Conservation (phyloP, 1,140 invertebrate species). For the Cotesia chilonis region DNA sequence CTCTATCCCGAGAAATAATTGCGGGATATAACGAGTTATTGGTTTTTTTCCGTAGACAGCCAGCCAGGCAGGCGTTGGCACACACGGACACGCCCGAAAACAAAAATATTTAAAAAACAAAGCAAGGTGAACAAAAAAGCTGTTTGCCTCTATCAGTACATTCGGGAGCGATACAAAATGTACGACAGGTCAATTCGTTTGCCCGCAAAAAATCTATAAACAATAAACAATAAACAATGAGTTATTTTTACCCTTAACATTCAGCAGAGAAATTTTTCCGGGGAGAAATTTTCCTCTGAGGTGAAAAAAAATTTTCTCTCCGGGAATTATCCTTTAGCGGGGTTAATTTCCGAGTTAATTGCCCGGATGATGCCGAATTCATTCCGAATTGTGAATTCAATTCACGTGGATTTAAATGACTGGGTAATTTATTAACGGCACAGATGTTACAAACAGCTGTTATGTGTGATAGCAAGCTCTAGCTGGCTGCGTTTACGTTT, state of each 20-base stretch:
- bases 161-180: conserved; percentile 13
- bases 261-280: no score
- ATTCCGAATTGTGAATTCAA: conserved; percentile 9
- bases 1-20: conserved; percentile 29
- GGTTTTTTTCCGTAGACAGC: conserved; percentile 21
- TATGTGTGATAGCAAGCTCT: not conserved
- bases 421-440: conserved; percentile 31
- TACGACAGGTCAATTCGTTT: conserved; percentile 32
- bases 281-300: no score
- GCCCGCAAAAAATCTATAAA: conserved; percentile 10
- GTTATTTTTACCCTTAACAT: not conserved
- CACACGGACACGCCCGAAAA: not conserved
- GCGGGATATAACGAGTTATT: conserved; percentile 35
- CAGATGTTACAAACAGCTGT: conserved; percentile 41
- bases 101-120: conserved; percentile 1
- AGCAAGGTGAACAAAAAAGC: not conserved
- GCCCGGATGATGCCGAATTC: no score
- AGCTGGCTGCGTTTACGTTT: no score
- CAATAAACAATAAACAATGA: conserved; percentile 7
- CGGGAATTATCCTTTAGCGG: no score
- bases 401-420: not conserved
- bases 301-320: not conserved
- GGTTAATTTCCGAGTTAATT: no score
- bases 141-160: conserved; percentile 4
- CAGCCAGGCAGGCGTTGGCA: conserved; percentile 7